Conservation (phyloP, 2,888 invertebrate genomes). For the Pasiphila rectangulata region DNA sequence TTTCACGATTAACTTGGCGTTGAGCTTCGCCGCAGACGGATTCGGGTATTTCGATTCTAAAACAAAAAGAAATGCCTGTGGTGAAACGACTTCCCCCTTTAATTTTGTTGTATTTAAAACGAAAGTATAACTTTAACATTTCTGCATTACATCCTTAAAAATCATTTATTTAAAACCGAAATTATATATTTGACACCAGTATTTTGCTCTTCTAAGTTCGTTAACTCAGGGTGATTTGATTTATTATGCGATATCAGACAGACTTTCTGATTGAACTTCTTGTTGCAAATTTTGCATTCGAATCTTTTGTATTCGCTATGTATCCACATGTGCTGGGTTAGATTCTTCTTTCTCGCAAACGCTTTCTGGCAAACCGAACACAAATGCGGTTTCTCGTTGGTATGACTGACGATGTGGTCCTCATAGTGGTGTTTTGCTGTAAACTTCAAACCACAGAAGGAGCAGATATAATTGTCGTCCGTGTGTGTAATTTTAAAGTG, state of each 20-base stretch:
- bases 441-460: conserved; percentile 65
- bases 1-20: conserved; percentile 69
- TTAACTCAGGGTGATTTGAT: conserved; percentile 62
- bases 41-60: conserved; percentile 64
- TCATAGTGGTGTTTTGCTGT: conserved; percentile 56
- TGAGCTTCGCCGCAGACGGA: conserved; percentile 57
- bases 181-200: conserved; percentile 48
- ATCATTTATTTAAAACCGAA: conserved; percentile 46
- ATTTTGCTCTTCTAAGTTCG: conserved; percentile 46
- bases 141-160: neutral
- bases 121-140: neutral
- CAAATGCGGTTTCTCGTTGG: conserved; percentile 71
- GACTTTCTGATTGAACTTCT: conserved; percentile 67
- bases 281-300: conserved; percentile 62
- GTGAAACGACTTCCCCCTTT: conserved; percentile 9
- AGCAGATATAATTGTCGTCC: conserved; percentile 62
- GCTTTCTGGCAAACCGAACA: conserved; percentile 74
- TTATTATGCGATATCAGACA: conserved; percentile 72
- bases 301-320: conserved; percentile 68
- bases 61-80: conserved; percentile 71
- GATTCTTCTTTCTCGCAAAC: conserved; percentile 66
- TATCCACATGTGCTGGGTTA: conserved; percentile 70
- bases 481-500: conserved; percentile 53
- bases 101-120: conserved; percentile 31
- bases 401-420: conserved; percentile 76